Conservation (phyloP, 2,888 invertebrate species). For the Limnephilus rhombicus region DNA sequence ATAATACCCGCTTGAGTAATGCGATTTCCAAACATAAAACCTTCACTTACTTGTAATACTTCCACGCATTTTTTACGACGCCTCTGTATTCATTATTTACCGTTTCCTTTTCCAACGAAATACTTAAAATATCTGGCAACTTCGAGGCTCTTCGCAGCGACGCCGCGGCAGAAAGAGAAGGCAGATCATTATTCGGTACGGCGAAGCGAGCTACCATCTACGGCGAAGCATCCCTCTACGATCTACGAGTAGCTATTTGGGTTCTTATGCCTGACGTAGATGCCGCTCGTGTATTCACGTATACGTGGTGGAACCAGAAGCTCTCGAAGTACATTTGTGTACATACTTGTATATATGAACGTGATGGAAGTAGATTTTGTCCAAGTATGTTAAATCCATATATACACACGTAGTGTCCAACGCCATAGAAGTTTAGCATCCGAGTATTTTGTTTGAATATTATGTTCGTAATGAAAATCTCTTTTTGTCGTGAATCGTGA, state of each 20-base stretch:
- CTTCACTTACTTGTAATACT: neutral
- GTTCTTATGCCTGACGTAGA: slow-evolving; percentile 20
- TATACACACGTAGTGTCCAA: neutral
- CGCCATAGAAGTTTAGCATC: neutral
- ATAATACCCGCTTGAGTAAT: neutral
- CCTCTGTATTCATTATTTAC: neutral
- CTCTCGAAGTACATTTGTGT: neutral
- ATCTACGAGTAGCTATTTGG: slow-evolving; percentile 35
- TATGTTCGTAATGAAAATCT: slow-evolving; percentile 11
- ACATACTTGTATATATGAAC: neutral
- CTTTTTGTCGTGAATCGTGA: slow-evolving; percentile 27
- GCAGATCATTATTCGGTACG: slow-evolving; percentile 35
- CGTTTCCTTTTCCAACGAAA: slow-evolving; percentile 1
- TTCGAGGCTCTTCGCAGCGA: neutral
- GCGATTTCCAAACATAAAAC: neutral
- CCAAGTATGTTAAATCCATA: neutral
- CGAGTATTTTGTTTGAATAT: neutral
- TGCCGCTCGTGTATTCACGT: neutral
- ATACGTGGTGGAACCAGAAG: neutral
- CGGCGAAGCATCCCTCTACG: slow-evolving; percentile 26
- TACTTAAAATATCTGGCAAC: slow-evolving; percentile 21
- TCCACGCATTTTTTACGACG: neutral
- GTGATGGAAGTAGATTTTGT: neutral
- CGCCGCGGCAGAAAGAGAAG: slow-evolving; percentile 29
- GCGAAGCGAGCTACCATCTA: slow-evolving; percentile 35